Percentiles rank a stretch among this genome's conserved stretches.
Conservation (phyloP, 2,113 vertebrate species). For the Thunnus thynnus region DNA sequence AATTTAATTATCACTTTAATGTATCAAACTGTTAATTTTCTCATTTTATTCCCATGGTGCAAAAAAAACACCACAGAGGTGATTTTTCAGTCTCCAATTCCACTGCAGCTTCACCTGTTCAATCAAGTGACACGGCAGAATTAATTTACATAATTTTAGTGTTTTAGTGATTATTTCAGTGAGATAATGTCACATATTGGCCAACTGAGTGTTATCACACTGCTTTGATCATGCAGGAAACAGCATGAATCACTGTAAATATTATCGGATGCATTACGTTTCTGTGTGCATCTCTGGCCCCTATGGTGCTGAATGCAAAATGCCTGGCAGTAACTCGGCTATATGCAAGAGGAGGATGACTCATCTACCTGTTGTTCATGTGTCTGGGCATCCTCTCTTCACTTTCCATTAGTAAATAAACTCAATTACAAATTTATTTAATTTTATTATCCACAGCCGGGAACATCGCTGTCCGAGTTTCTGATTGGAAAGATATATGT, state of each 20-base stretch:
- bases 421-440: constrained; percentile 51
- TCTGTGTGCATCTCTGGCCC: constrained; percentile 24
- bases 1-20: too few relatives aligned
- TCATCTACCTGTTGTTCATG: constrained; percentile 50
- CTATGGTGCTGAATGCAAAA: constrained; percentile 44
- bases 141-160: background rate
- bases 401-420: constrained; percentile 58
- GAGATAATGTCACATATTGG: background rate
- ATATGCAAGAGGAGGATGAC: constrained; percentile 34
- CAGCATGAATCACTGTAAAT: constrained; percentile 18
- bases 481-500: constrained; percentile 22
- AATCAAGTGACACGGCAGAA: too few relatives aligned
- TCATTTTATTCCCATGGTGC: too few relatives aligned
- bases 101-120: too few relatives aligned
- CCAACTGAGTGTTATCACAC: background rate
- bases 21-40: too few relatives aligned
- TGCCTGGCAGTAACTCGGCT: constrained; percentile 9
- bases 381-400: constrained; percentile 33
- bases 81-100: too few relatives aligned
- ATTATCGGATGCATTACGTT: constrained; percentile 15
- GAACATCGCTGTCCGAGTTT: constrained; percentile 40
- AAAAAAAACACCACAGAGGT: too few relatives aligned
- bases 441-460: constrained; percentile 49
- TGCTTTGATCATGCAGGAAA: background rate
- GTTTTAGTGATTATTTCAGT: background rate